Conservation (phyloP, 2,797 vertebrate genomes). For the Neosilurus hyrtlii region DNA sequence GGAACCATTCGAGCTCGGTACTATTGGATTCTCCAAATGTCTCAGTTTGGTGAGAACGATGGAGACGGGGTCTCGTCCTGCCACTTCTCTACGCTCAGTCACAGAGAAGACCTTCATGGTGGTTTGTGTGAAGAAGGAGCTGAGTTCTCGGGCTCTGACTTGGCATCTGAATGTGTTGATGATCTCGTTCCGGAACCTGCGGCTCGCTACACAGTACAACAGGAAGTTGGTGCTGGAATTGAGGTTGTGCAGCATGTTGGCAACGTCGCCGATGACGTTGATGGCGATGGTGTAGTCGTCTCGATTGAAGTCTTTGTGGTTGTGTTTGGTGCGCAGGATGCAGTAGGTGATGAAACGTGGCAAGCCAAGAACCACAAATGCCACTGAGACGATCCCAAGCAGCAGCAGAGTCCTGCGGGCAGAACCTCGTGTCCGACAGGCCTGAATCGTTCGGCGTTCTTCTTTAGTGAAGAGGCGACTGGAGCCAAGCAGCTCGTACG, state of each 20-base stretch:
- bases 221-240: slow-evolving; percentile 79
- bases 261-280: slow-evolving; percentile 70
- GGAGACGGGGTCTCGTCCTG: slow-evolving; percentile 22
- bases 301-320: slow-evolving; percentile 66
- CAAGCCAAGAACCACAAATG: slow-evolving; percentile 71
- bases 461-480: slow-evolving; percentile 73
- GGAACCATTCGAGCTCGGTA: background rate
- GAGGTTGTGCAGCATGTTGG: slow-evolving; percentile 81
- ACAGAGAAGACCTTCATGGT: slow-evolving; percentile 73
- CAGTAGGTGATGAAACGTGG: slow-evolving; percentile 78
- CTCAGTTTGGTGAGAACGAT: slow-evolving; percentile 65
- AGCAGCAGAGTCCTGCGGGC: slow-evolving; percentile 71
- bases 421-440: slow-evolving; percentile 59
- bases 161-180: slow-evolving; percentile 58
- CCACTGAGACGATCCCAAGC: slow-evolving; percentile 67
- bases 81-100: slow-evolving; percentile 37
- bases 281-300: slow-evolving; percentile 72
- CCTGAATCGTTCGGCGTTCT: slow-evolving; percentile 64
- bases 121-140: slow-evolving; percentile 62
- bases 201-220: slow-evolving; percentile 77
- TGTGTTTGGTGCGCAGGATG: slow-evolving; percentile 75
- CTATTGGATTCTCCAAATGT: slow-evolving; percentile 31
- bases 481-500: slow-evolving; percentile 61
- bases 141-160: slow-evolving; percentile 38
- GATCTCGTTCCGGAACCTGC: slow-evolving; percentile 70